Evolutionary conservation across 2,888 invertebrate species (phyloP), one percentile per base, ranked within the genome.

Genomic region (Lamproptera curius): DNA sequence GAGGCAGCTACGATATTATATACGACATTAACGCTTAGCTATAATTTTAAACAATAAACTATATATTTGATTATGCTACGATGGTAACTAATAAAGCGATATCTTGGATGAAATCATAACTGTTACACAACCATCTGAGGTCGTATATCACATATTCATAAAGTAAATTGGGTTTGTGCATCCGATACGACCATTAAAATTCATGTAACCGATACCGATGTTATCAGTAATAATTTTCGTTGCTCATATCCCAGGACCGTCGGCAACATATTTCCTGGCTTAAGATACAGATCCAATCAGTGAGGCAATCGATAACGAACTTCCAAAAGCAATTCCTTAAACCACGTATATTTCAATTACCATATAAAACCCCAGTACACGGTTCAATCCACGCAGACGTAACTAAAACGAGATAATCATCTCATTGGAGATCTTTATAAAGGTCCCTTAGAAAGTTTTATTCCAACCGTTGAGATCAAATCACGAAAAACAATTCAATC

Each of bases 401-500:
- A 78, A 70, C 71, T 76, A 72, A 70, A 70, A 65, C 66, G 63
- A 70, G 85, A 89, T 86, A 87, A 88, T 88, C 83, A 89, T 88
- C 86, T 87, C 79, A 84, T 85, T 84, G 76, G 68, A 74, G 77
- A 84, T 79, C 82, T 2, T n/a, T 31, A 11, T 31, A 31, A n/a
- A 31, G n/a, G 4, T 31, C 31, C 79, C 82, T 82, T 81, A 81
- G 84, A 81, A 81, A 80, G 73, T 81, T 81, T 85, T 77, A 83
- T 80, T 79, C 70, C 57, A 58, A 61, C 52, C 63, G 52, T 61
- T 66, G 61, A 71, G 62, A 40, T 49, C 70, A 69, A 65, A 76
- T 75, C 65, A 62, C 59, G 55, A 42, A 39, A 26, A 17, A 38
- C 42, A 35, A 53, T 44, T 28, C 68, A 63, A 63, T 55, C 58